Evolutionary conservation across 23 tunicate species (phyloP), one percentile per base, ranked within the genome.

Genomic region (Styela plicata): DNA sequence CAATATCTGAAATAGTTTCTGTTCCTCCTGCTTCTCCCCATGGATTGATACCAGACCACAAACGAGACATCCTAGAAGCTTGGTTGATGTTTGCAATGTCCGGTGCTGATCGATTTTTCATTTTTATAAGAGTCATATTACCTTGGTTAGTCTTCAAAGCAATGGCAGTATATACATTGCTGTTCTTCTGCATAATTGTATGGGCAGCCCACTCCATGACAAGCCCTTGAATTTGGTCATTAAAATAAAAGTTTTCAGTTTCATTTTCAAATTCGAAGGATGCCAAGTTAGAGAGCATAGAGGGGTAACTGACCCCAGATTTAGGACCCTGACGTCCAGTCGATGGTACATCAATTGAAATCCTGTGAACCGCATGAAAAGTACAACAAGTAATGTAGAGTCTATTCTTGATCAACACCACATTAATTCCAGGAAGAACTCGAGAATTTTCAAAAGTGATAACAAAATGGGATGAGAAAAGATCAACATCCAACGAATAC

Each of bases 31-130:
- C 78, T 2, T 78, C 88, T 13, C 86, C 84, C 94, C 94, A 89
- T 65, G 94, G 94, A 74, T 89, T 89, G 61, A 89, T 89, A 13
- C 94, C 94, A 13, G 94, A 84, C 78, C 78, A 89, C 0, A 89
- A 17, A 7, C 88, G 83, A 3, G 94, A 89, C 70, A 89, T 84
- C 31, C 94, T 37, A 0, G 94, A 89, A 13, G 88, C 82, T 26
- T 79, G 88, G 88, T 89, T 84, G 44, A 89, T 75, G 7, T 31
- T 28, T 30, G 77, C 32, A 26, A 71, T 34, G 3, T 34, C 16
- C 10, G 71, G 80, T 3, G 34, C 17, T 16, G 88, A 83, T 70
- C 85, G 79, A 31, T 23, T 21, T 37, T 88, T 85, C 94, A 89
- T 84, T 30, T 74, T 89, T 1, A 89, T 36, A 63, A 84, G 31